Evolutionary conservation across 30 jellyfish, hydroid and myxozoan genomes (phyloP).

Genomic region (Aurelia aurita): DNA sequence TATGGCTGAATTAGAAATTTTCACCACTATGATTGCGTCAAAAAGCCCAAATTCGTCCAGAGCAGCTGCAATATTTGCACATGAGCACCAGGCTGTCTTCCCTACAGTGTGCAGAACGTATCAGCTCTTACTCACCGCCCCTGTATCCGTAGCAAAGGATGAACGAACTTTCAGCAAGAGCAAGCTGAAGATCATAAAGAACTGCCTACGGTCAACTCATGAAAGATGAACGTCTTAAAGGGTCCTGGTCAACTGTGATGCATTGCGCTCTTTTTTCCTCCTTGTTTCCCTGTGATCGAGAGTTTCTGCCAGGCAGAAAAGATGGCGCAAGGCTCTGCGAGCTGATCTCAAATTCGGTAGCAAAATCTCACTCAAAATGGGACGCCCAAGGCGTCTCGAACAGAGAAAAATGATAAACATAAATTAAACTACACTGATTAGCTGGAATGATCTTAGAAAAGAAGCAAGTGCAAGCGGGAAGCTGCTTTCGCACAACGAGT

Average conservation of each 20-base stretch:
- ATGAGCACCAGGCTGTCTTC: conserved; percentile 18
- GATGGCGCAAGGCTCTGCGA: not conserved
- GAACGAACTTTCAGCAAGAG: conserved; percentile 38
- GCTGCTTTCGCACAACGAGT: not conserved
- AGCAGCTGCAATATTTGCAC: not conserved
- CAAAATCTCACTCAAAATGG: not conserved
- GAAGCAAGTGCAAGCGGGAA: not conserved
- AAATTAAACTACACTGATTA: not conserved
- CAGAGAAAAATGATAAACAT: conserved; percentile 6
- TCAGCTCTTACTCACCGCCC: conserved; percentile 32
- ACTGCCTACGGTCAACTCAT: conserved; percentile 28
- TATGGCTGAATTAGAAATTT: conserved; percentile 3
- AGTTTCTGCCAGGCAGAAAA: not conserved
- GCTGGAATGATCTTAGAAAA: not conserved
- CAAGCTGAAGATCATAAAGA: conserved; percentile 37
- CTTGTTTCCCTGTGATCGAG: too few species aligned
- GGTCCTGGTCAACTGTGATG: too few species aligned
- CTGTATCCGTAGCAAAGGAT: conserved; percentile 41
- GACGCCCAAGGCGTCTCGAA: conserved; percentile 11
- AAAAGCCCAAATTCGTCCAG: not conserved
- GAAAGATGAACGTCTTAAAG: conserved; percentile 16
- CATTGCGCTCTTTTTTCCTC: too few species aligned
- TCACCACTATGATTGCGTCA: conserved; percentile 16
- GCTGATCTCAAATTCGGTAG: not conserved
- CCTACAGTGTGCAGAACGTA: conserved; percentile 29